Evolutionary conservation across 2,113 vertebrate genomes (phyloP).

Genomic region (Onychorhynchus coronatus): DNA sequence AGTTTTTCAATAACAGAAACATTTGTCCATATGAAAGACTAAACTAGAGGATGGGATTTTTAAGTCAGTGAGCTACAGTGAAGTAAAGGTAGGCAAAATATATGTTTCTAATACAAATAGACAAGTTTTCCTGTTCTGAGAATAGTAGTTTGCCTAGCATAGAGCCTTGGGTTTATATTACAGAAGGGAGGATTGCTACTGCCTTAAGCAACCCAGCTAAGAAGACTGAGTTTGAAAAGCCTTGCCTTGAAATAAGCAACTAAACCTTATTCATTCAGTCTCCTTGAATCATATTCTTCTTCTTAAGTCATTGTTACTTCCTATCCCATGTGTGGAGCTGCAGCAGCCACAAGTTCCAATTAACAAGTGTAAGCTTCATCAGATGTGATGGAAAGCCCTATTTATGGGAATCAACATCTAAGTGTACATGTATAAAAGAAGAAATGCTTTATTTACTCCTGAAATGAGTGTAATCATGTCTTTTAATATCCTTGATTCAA

Average conservation of each 20-base stretch:
- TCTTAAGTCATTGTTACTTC: background rate
- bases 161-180: background rate
- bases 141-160: background rate
- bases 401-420: background rate
- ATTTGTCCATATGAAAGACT: background rate
- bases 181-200: background rate
- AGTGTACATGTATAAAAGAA: background rate
- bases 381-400: background rate
- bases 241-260: background rate
- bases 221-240: background rate
- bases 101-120: background rate
- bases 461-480: background rate
- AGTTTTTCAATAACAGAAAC: conserved; percentile 37
- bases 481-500: background rate
- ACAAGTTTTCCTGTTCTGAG: background rate
- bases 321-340: background rate
- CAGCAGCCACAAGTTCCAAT: background rate
- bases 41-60: background rate
- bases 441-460: background rate
- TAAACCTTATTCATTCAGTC: background rate
- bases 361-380: background rate
- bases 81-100: background rate
- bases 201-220: background rate
- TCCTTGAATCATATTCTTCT: background rate
- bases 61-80: background rate